phyloP scores from a whole-genome alignment of 2,888 invertebrate species.

The Orthosia gothica region DNA sequence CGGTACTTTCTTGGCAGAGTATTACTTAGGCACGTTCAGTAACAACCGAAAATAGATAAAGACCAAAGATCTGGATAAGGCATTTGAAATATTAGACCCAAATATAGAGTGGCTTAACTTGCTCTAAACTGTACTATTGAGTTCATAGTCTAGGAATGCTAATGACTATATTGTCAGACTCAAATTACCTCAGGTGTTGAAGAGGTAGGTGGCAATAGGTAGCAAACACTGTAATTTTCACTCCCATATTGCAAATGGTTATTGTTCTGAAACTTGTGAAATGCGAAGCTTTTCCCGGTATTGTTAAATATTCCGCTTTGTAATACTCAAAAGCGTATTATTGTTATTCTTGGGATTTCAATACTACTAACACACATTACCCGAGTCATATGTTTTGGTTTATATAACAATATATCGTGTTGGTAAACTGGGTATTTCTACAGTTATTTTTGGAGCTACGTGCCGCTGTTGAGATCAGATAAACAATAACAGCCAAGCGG shows the following conservation, averaged over 20 bases:
- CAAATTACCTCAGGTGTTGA: slow-evolving; percentile 5
- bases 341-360: slow-evolving; percentile 49
- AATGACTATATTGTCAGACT: slow-evolving; percentile 14
- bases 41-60: neutral
- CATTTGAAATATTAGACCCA: slow-evolving; percentile 4
- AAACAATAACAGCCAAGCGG: slow-evolving; percentile 30
- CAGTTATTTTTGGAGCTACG: slow-evolving; percentile 55
- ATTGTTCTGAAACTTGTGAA: slow-evolving; percentile 51
- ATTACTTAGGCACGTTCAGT: too few species aligned
- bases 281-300: slow-evolving; percentile 52
- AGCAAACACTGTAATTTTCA: slow-evolving; percentile 37
- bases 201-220: slow-evolving; percentile 6
- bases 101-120: slow-evolving; percentile 8
- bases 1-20: too few species aligned
- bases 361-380: slow-evolving; percentile 51
- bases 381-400: slow-evolving; percentile 38
- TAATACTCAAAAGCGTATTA: slow-evolving; percentile 35
- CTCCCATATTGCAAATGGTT: slow-evolving; percentile 25
- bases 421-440: slow-evolving; percentile 39
- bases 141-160: slow-evolving; percentile 20
- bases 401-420: slow-evolving; percentile 20
- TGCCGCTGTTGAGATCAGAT: slow-evolving; percentile 29
- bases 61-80: neutral
- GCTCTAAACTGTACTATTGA: slow-evolving; percentile 6
- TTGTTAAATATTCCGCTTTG: slow-evolving; percentile 45